A percentile compares a stretch with the other conserved stretches of the same genome.
Evolutionary conservation across 2,888 invertebrate species (phyloP).

Genomic region (Mamestra brassicae): DNA sequence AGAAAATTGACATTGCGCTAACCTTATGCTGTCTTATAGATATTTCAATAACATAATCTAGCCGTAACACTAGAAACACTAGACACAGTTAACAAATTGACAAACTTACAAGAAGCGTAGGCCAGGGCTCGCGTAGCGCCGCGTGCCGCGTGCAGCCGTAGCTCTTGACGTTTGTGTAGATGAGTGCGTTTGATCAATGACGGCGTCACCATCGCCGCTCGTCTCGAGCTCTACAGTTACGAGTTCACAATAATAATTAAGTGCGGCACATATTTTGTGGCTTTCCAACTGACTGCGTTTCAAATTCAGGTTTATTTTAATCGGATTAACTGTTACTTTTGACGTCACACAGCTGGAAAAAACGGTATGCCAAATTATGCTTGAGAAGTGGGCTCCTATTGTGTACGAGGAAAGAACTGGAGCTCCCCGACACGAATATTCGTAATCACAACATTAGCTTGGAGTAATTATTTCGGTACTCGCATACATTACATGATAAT

Average conservation of each 20-base stretch:
- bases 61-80: conserved; percentile 5
- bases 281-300: conserved; percentile 75
- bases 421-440: conserved; percentile 69
- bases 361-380: conserved; percentile 89
- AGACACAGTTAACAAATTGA: conserved; percentile 11
- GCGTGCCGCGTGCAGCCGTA: conserved; percentile 61
- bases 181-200: conserved; percentile 68
- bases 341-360: conserved; percentile 80
- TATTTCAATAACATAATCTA: background rate
- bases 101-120: conserved; percentile 36
- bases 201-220: conserved; percentile 45
- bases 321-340: conserved; percentile 83
- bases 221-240: conserved; percentile 62
- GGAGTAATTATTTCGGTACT: conserved; percentile 59
- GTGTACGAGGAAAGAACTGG: conserved; percentile 78
- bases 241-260: conserved; percentile 71
- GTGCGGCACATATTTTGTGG: conserved; percentile 72
- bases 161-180: conserved; percentile 66
- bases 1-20: background rate
- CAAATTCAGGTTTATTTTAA: conserved; percentile 80
- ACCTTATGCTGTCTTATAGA: background rate
- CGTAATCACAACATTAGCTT: conserved; percentile 57
- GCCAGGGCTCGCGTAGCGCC: conserved; percentile 71
- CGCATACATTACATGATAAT: conserved; percentile 44
- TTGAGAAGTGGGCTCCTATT: conserved; percentile 88